phyloP scores from a whole-genome alignment of 2,113 vertebrate species.

The Chrysochloris asiatica region DNA sequence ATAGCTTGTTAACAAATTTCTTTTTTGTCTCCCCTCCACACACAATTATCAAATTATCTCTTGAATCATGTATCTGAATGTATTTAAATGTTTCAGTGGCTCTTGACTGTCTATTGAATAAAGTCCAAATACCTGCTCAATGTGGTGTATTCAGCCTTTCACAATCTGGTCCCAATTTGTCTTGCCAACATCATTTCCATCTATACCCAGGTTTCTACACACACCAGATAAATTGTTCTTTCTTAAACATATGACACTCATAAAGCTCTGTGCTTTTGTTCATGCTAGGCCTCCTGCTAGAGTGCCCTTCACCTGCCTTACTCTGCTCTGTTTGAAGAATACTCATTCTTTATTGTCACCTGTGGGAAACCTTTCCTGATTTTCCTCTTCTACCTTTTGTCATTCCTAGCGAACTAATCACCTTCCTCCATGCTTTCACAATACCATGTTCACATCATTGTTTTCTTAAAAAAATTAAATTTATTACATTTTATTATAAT shows the following conservation, averaged over 20 bases:
- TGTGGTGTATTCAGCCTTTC: neutral
- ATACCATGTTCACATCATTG: neutral
- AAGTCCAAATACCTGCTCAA: neutral
- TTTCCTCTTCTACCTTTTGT: neutral
- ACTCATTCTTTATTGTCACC: neutral
- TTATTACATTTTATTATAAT: constrained; percentile 14
- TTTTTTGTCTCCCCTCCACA: neutral
- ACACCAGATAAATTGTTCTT: neutral
- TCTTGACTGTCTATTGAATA: constrained; percentile 22
- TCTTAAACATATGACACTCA: neutral
- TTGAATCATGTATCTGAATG: constrained; percentile 1
- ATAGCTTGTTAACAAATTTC: neutral
- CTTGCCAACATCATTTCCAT: neutral
- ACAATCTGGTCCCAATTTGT: neutral
- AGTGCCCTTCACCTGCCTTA: neutral
- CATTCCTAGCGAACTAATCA: neutral
- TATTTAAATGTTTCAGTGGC: constrained; percentile 11
- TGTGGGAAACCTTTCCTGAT: neutral
- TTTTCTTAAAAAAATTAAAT: constrained; percentile 5
- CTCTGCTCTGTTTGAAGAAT: neutral
- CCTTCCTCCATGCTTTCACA: neutral
- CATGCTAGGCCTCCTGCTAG: neutral
- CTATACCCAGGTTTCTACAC: neutral
- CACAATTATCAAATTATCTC: neutral
- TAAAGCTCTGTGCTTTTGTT: neutral